Base-by-base conservation (phyloP, 2,113 vertebrate genomes). In the Neopipo cinnamomea region DNA sequence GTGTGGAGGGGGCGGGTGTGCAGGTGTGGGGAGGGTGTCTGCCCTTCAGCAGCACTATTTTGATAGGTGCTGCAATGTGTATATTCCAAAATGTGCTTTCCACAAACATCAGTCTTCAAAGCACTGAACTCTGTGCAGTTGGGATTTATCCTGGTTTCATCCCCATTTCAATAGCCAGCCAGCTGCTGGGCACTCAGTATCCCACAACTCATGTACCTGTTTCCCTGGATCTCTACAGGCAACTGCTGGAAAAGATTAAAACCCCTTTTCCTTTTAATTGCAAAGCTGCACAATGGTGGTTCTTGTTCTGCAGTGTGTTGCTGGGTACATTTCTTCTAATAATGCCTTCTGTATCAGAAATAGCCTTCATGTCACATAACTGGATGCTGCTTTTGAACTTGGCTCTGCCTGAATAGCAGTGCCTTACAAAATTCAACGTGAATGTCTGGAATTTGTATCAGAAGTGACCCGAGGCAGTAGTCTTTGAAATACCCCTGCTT, bases 401-500 rank as follows among this genome's bases (percentile, higher is more conserved):
- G 44, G n/a, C 80, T 95, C 87, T 95, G 84, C 56, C 81, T 96
- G 88, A 95, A 88, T 52, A 91, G 81, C 42, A 56, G 27, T 18
- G 37, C 33, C 91, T 90, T 67, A 70, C 37, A 86, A 63, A 95
- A 93, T 63, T 65, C 87, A 58, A 22, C 1, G 3, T 49, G 81
- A 89, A 75, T 37, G 63, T 66, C 91, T 92, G 62, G 80, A 85
- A 88, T 89, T 89, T 78, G 24, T 89, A 67, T 85, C 74, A 74
- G 42, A 73, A 62, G 56, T 79, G 93, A 96, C 87, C 75, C 56
- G n/a, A 89, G 74, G 94, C 91, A 88, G 47, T 16, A 50, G 35
- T 33, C 93, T 95, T 96, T 96, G 94, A 96, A 96, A 96, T 81
- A 56, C 9, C 49, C 44, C 47, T 49, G 55, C 96, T 96, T 96